These are phyloP conservation scores for Solenopsis invicta DNA, from an alignment of 1,140 invertebrate species.

Conservation along the genomic window DNA sequence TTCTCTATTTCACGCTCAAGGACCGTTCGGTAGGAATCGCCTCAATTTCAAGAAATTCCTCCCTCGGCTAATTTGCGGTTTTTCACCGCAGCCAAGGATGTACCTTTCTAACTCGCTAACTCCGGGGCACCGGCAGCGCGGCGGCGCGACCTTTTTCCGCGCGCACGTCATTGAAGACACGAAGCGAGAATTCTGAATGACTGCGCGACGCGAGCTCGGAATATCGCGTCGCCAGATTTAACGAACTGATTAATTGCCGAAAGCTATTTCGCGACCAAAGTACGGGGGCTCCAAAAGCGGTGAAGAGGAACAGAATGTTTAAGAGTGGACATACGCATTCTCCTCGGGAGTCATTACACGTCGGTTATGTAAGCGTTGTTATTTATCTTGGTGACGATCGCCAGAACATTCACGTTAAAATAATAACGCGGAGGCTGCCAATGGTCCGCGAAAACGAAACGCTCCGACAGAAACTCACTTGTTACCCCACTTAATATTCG, in stretches of 20 bases:
- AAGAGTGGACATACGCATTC: slow-evolving; percentile 53
- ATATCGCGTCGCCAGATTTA: slow-evolving; percentile 58
- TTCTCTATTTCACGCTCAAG: slow-evolving; percentile 73
- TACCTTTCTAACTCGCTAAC: slow-evolving; percentile 66
- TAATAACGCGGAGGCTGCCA: slow-evolving; percentile 80
- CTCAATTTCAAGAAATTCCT: slow-evolving; percentile 72
- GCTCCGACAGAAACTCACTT: slow-evolving; percentile 67
- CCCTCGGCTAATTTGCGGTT: slow-evolving; percentile 71
- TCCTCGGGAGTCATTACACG: slow-evolving; percentile 67
- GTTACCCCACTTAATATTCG: slow-evolving; percentile 58
- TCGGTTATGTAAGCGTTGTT: slow-evolving; percentile 82
- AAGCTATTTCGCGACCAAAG: slow-evolving; percentile 53
- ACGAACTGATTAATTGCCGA: slow-evolving; percentile 60
- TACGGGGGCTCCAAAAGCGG: slow-evolving; percentile 1
- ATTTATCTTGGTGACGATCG: slow-evolving; percentile 81
- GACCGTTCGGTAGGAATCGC: slow-evolving; percentile 59
- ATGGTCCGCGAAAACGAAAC: slow-evolving; percentile 74
- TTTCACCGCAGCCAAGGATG: slow-evolving; percentile 72
- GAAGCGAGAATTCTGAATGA: slow-evolving; percentile 41
- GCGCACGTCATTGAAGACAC: slow-evolving; percentile 36
- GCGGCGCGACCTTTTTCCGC: slow-evolving; percentile 38
- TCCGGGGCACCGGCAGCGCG: neutral
- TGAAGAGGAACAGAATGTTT: slow-evolving; percentile 29
- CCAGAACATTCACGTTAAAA: slow-evolving; percentile 80
- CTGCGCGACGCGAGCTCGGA: slow-evolving; percentile 59